Evolutionary conservation across 2,888 invertebrate genomes (phyloP).

Genomic region (Orthonevra nobilis): DNA sequence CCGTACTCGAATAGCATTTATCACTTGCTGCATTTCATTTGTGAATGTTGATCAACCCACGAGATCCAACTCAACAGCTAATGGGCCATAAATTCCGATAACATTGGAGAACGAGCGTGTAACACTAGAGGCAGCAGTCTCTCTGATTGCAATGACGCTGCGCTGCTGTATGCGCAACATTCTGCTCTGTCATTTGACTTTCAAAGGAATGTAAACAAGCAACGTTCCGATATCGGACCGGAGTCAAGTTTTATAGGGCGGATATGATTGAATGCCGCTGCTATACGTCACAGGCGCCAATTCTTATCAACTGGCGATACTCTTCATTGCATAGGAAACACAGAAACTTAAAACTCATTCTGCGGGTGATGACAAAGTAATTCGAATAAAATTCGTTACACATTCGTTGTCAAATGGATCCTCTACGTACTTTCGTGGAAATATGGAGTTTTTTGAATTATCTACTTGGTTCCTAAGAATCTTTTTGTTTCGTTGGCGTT

Average conservation of each 20-base stretch:
- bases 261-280: slow-evolving; percentile 5
- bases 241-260: slow-evolving; percentile 2
- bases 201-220: slow-evolving; percentile 29
- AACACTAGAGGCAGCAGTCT: slow-evolving; percentile 29
- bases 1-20: too few species aligned
- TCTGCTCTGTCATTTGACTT: neutral
- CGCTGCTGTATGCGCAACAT: neutral
- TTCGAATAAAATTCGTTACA: too few species aligned
- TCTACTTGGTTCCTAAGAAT: too few species aligned
- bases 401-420: too few species aligned
- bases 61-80: slow-evolving; percentile 4
- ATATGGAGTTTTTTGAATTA: too few species aligned
- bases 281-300: slow-evolving; percentile 47
- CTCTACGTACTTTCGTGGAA: too few species aligned
- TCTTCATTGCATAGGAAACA: too few species aligned
- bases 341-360: too few species aligned
- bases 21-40: too few species aligned
- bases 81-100: slow-evolving; percentile 34
- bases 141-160: slow-evolving; percentile 9
- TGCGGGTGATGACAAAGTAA: too few species aligned
- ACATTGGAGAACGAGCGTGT: slow-evolving; percentile 35
- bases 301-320: slow-evolving; percentile 32
- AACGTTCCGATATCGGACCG: slow-evolving; percentile 21
- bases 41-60: too few species aligned
- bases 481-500: too few species aligned